These are phyloP conservation scores for Oligia strigilis DNA, from an alignment of 2,888 invertebrate genomes.

Conservation along the genomic window DNA sequence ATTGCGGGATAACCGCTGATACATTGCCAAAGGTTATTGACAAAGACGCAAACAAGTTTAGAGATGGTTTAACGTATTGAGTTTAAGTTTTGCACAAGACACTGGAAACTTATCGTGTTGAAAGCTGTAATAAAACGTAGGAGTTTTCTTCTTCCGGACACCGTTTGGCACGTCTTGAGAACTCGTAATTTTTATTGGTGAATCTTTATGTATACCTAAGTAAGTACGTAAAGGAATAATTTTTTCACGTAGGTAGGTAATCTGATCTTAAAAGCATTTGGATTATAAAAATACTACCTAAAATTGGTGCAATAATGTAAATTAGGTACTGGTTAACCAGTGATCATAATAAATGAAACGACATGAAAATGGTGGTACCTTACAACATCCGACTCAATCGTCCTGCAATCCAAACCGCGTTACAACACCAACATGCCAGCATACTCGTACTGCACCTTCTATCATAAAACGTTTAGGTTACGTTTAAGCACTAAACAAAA, in stretches of 20 bases:
- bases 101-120: not conserved
- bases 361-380: slow-evolving; percentile 3
- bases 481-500: slow-evolving; percentile 43
- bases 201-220: not conserved
- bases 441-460: slow-evolving; percentile 40
- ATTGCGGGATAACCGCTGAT: slow-evolving; percentile 23
- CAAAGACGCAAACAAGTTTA: slow-evolving; percentile 12
- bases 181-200: slow-evolving; percentile 20
- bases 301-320: not conserved
- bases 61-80: not conserved
- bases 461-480: slow-evolving; percentile 31
- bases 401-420: slow-evolving; percentile 15
- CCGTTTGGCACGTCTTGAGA: slow-evolving; percentile 24
- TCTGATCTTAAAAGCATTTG: not conserved
- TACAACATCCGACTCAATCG: slow-evolving; percentile 10
- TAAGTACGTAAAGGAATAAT: not conserved
- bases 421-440: slow-evolving; percentile 23
- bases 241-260: not conserved
- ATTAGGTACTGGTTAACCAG: not conserved
- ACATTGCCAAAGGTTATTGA: slow-evolving; percentile 34
- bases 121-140: slow-evolving; percentile 6
- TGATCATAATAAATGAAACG: slow-evolving; percentile 2
- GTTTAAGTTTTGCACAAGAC: not conserved
- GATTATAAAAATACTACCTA: not conserved
- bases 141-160: slow-evolving; percentile 6